phyloP scores from a whole-genome alignment of 37 sponge, comb jelly and placozoan genomes.

The Oopsacas minuta region DNA sequence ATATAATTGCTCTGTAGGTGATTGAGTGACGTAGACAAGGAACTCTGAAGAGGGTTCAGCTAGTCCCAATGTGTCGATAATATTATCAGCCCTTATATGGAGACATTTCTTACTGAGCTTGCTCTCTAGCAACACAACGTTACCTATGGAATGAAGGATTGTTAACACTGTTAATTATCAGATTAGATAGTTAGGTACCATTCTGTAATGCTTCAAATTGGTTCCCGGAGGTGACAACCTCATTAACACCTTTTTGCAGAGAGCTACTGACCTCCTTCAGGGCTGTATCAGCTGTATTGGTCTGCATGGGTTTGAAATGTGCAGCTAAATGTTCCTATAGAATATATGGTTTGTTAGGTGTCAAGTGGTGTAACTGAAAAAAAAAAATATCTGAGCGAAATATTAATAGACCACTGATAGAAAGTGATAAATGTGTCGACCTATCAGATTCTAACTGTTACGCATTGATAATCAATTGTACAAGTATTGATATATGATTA shows the following conservation, averaged over 20 bases:
- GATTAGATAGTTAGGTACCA: neutral
- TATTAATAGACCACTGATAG: no score
- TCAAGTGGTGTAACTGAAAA: no score
- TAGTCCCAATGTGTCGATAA: neutral
- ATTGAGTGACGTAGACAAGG: neutral
- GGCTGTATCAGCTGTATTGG: conserved; percentile 6
- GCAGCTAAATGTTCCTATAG: neutral
- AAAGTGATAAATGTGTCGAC: no score
- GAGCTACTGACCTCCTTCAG: neutral
- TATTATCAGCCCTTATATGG: neutral
- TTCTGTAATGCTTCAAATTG: neutral
- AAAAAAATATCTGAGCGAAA: no score
- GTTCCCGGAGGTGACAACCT: conserved; percentile 4
- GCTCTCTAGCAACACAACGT: conserved; percentile 14
- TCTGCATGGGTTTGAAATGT: neutral
- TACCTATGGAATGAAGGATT: neutral
- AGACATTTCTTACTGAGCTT: neutral
- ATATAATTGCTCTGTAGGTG: neutral
- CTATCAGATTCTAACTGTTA: no score
- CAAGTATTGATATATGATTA: no score
- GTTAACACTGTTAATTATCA: neutral
- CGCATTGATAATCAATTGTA: no score
- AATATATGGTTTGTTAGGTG: neutral
- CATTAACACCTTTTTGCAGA: conserved; percentile 14
- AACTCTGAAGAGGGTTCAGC: neutral